Percentiles rank a stretch among this genome's conserved stretches.
Evolutionary conservation across 2,888 invertebrate species (phyloP).

Genomic region (Caenorhabditis becei): DNA sequence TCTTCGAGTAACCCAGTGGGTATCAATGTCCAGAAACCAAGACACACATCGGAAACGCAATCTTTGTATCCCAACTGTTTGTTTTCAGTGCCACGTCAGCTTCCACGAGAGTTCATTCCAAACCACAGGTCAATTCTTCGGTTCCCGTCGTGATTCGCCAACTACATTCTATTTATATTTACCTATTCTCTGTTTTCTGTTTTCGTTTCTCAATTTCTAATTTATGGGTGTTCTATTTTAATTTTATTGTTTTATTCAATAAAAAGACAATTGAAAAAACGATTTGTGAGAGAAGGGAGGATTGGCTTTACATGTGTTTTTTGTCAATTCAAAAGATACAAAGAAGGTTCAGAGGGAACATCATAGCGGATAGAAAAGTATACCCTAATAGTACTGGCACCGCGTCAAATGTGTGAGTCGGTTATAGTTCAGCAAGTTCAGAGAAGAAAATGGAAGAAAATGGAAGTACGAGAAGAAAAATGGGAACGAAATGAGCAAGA

Average conservation of each 20-base stretch:
- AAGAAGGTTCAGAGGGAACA: no score
- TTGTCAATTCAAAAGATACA: no score
- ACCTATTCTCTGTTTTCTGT: no score
- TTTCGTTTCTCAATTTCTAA: no score
- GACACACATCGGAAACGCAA: neutral
- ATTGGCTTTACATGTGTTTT: no score
- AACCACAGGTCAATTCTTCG: conserved; percentile 40
- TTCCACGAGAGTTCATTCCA: conserved; percentile 47
- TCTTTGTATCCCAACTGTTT: neutral
- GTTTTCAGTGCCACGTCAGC: conserved; percentile 56
- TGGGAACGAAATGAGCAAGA: conserved; percentile 29
- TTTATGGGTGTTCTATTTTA: no score
- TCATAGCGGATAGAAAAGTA: no score
- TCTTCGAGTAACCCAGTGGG: neutral
- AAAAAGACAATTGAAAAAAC: no score
- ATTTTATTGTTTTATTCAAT: no score
- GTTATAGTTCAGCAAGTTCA: conserved; percentile 7
- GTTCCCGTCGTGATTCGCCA: conserved; percentile 52
- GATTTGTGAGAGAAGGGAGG: no score
- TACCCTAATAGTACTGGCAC: conserved; percentile 42
- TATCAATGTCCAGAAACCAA: neutral
- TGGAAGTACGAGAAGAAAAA: no score
- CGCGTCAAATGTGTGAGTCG: conserved; percentile 48
- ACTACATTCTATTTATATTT: no score
- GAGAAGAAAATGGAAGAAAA: neutral